Evolutionary conservation across 2,113 vertebrate genomes (phyloP), one percentile per base, ranked within the genome.

Genomic region (Motacilla alba): DNA sequence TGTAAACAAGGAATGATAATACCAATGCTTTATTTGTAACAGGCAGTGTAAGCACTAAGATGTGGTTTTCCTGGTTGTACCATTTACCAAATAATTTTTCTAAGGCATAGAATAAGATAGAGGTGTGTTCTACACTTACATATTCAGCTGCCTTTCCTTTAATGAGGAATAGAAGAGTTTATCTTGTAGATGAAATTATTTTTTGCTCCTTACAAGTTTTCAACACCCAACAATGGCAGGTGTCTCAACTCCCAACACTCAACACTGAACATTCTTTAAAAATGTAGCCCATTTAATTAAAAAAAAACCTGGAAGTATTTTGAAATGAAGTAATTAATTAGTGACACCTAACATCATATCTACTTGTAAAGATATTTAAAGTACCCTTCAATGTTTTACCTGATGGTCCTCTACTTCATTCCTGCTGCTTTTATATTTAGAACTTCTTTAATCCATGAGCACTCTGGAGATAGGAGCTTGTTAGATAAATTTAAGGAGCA

Each of bases 261-360:
- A 50, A 15, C 33, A 73, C 55, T 66, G 21, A 83, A 35, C 8
- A n/a, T 26, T 53, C 17, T 77, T 68, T 50, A 62, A 79, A 77
- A 21, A 83, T 39, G 24, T 4, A 70, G 7, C 13, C 39, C 7
- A 31, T 75, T 78, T 75, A 1, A 16, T 58, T 35, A 35, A 35
- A 2, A 12, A 56, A 86, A 69, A 78, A 22, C 0, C 4, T 53
- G 27, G 26, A 69, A 46, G 3, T 50, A 52, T 56, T 83, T 85
- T 69, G n/a, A 80, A 90, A 70, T 56, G 1, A 41, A 44, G 7
- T 35, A 35, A 50, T 68, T 77, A 56, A 73, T 68, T 68, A 62
- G n/a, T 53, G 37, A 44, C 3, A 2, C 9, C 15, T 72, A 49
- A 72, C 0, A 0, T 63, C 7, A 35, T 30, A 43, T 41, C 35